Base-by-base conservation (phyloP, 1,140 invertebrate genomes). In the Galendromus occidentalis region DNA sequence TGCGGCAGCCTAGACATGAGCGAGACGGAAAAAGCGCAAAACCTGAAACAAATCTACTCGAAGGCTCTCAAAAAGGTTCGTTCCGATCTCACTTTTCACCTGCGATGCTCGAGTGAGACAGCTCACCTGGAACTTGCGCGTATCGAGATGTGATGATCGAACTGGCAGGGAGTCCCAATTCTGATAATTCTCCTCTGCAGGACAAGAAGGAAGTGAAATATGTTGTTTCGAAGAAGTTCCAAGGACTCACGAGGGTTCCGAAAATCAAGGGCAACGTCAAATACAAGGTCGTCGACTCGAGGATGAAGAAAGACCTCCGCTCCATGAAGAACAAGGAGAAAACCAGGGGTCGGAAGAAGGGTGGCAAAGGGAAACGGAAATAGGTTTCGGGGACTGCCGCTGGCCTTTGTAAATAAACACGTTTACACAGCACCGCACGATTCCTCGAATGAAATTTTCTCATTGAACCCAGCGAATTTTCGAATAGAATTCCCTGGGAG, bases 161-260 rank as follows among this genome's bases (percentile, higher is more conserved):
- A 1, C 81, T 85, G 25, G 72, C 71, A 39, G 9, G 33, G 33
- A 39, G 9, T 9, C 9, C 9, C 4, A 9, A 9, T 6, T 4
- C 33, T 39, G 33, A 39, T 39, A 9, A 39, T 39, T 9, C 9
- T 39, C 33, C 4, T 2, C 25, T 59, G 9, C 72, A 79, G 47
- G 85, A 86, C 51, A 93, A 95, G 73, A 85, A 87, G 72, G 87
- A 96, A 75, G 80, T 94, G 0, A 91, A 85, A 0, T 97, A 98
- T 74, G 86, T 98, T 0, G 91, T 97, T 0, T 85, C 91, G 17
- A 97, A 93, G 72, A 97, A 94, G 76, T 83, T 86, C 69, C 82
- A 79, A 0, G 84, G 84, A 0, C 92, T 88, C 71, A 80, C 83
- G 64, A 78, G 91, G 70, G 94, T 94, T 0, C 75, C 82, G 0